Base-by-base conservation (phyloP, 1,140 invertebrate species). In the Drosophila willistoni region DNA sequence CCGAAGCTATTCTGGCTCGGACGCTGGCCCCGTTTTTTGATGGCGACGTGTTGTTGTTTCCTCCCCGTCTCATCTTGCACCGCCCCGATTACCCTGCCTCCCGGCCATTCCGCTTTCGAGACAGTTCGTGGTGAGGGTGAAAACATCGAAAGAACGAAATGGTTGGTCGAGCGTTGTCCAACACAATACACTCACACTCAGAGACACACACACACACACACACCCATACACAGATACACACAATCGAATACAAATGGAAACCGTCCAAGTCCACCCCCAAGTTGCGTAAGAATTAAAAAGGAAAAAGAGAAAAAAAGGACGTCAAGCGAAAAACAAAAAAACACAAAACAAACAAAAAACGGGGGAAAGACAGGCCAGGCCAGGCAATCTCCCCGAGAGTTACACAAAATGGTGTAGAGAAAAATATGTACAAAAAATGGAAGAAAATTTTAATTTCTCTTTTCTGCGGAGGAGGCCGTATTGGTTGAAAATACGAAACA, bases 331-430 rank as follows among this genome's bases (percentile, higher is more conserved):
- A 55, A 42, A 63, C 76, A 54, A 64, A 33, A 14, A 64, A 41
- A 69, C 55, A 69, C 39, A 54, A 60, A 55, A 69, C 73, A 76
- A 76, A 76, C 76, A 51, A 59, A 33, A 64, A 41, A 69, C 55
- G 63, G 47, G 47, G 59, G 60, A 69, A 66, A 64, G 76, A 76
- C 69, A 55, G 72, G 73, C 68, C 69, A 55, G 72, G 73, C 68
- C 39, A 70, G 33, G 56, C 33, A 34, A 42, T 76, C 73, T 76
- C 54, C 73, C 66, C 13, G 36, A n/a, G 41, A 47, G 51, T 17
- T 47, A 68, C 29, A 70, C 73, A 76, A 69, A 76, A 76, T 76
- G 73, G 73, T 76, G 73, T 76, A 76, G 73, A 76, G 73, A 76
- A 76, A 74, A 72, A 59, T 44, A 55, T 36, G 14, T 29, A 56